These are phyloP conservation scores for Pseudorhombus dupliciocellatus DNA, from an alignment of 2,113 vertebrate species.

Conservation along the genomic window DNA sequence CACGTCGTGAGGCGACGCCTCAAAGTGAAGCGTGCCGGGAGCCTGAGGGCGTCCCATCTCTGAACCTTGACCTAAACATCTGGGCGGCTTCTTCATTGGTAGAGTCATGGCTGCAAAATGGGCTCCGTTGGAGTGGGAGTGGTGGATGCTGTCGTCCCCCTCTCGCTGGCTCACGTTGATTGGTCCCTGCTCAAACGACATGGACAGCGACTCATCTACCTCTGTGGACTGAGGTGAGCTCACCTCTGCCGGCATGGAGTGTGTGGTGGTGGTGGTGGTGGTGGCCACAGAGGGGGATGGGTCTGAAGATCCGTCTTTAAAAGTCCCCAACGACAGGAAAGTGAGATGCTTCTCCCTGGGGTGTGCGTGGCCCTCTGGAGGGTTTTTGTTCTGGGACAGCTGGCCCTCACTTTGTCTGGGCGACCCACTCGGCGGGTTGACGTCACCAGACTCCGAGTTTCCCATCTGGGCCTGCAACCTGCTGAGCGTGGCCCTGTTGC, in stretches of 20 bases:
- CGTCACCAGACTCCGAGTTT: slow-evolving; percentile 36
- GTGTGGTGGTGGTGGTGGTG: slow-evolving; percentile 68
- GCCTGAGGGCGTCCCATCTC: slow-evolving; percentile 68
- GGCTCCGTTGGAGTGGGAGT: slow-evolving; percentile 66
- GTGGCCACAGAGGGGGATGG: slow-evolving; percentile 83
- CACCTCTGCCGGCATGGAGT: slow-evolving; percentile 91
- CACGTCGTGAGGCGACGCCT: slow-evolving; percentile 86
- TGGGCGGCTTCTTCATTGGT: slow-evolving; percentile 81
- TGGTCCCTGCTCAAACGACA: slow-evolving; percentile 91
- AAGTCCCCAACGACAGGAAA: slow-evolving; percentile 85
- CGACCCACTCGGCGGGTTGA: slow-evolving; percentile 51
- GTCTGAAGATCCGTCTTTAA: slow-evolving; percentile 83
- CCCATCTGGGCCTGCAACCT: slow-evolving; percentile 61
- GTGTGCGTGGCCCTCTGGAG: slow-evolving; percentile 47
- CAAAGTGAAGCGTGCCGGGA: slow-evolving; percentile 59
- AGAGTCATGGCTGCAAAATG: slow-evolving; percentile 80
- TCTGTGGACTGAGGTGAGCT: slow-evolving; percentile 97
- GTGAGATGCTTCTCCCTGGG: slow-evolving; percentile 83
- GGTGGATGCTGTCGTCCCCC: slow-evolving; percentile 60
- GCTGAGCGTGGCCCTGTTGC: slow-evolving; percentile 66
- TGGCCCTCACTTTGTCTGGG: slow-evolving; percentile 58
- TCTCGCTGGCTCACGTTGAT: slow-evolving; percentile 79
- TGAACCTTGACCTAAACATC: slow-evolving; percentile 64
- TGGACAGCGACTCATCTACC: slow-evolving; percentile 92
- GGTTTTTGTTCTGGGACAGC: slow-evolving; percentile 38